Evolutionary conservation across 2,888 invertebrate species (phyloP), one percentile per base, ranked within the genome.

Genomic region (Drosophila colorata): DNA sequence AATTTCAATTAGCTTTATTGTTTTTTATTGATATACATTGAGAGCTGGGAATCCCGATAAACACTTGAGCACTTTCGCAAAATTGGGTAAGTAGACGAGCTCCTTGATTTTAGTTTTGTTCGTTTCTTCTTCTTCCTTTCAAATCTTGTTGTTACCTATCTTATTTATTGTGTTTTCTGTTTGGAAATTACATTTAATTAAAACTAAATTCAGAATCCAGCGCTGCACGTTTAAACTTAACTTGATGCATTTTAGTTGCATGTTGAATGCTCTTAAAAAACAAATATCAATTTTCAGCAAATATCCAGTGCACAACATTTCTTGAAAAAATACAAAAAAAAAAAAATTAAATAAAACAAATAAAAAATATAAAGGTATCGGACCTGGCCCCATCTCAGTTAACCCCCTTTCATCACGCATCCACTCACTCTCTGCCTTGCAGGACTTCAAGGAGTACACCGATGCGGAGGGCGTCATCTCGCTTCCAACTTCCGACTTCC

Each of bases 391-490:
- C 47, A 46, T 37, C 53, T 31, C 25, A 25, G n/a, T 18, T 25
- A 7, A 31, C 11, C 37, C 14, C 16, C 49, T 18, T 40, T 33
- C 33, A 33, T 72, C 47, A 63, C 51, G 37, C 16, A n/a, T 18
- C 31, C 37, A 46, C 53, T 46, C 53, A 43, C 33, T 55, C 23
- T 57, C 13, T 66, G 49, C 49, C 23, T 87, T 90, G 53, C 93
- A 97, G 97, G 96, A 96, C 90, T 97, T 96, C 94, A 97, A 96
- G 94, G 97, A 97, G 92, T 96, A 96, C 94, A 96, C 96, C 91
- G 97, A 97, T 93, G 97, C 97, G 67, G 97, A 97, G 93, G 96
- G 96, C 91, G 94, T 97, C 89, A 97, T 97, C 95, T 96, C 97
- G 74, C 94, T 96, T 93, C 93, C 96, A 68, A 97, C 97, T 71